These are phyloP conservation scores for Zelleria hepariella DNA, from an alignment of 2,888 invertebrate genomes.

Conservation along the genomic window DNA sequence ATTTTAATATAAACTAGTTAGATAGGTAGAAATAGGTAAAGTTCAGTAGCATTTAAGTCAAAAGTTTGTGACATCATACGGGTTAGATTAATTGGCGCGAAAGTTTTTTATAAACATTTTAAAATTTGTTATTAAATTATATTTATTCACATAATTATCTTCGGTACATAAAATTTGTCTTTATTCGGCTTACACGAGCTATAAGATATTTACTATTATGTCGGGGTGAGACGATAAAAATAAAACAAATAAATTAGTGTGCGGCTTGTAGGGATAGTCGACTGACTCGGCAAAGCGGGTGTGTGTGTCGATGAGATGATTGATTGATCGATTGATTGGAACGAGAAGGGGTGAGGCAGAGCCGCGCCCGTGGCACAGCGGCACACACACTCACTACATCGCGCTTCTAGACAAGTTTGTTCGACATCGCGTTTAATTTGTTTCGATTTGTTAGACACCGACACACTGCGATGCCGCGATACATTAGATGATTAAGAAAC, in stretches of 20 bases:
- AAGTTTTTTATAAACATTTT: too few relatives aligned
- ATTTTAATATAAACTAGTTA: too few relatives aligned
- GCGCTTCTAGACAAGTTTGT: slow-evolving; percentile 34
- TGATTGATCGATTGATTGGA: not conserved
- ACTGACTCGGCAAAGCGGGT: not conserved
- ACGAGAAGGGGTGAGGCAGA: not conserved
- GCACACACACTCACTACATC: not conserved
- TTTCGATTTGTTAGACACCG: slow-evolving; percentile 50
- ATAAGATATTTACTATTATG: not conserved
- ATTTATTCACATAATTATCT: too few relatives aligned
- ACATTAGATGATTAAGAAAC: slow-evolving; percentile 5
- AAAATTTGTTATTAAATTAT: too few relatives aligned
- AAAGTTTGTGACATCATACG: too few relatives aligned
- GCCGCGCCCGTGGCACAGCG: not conserved
- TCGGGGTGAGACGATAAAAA: not conserved
- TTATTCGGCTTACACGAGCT: not conserved
- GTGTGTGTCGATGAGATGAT: not conserved
- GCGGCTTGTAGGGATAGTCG: not conserved
- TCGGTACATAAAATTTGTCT: too few relatives aligned
- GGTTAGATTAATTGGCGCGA: too few relatives aligned
- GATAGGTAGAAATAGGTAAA: too few relatives aligned
- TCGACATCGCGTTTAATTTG: slow-evolving; percentile 53
- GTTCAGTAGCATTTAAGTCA: too few relatives aligned
- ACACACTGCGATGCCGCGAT: not conserved
- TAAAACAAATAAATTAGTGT: not conserved